These are phyloP conservation scores for Andrena flavipes DNA, from an alignment of 2,888 invertebrate species.

Conservation along the genomic window DNA sequence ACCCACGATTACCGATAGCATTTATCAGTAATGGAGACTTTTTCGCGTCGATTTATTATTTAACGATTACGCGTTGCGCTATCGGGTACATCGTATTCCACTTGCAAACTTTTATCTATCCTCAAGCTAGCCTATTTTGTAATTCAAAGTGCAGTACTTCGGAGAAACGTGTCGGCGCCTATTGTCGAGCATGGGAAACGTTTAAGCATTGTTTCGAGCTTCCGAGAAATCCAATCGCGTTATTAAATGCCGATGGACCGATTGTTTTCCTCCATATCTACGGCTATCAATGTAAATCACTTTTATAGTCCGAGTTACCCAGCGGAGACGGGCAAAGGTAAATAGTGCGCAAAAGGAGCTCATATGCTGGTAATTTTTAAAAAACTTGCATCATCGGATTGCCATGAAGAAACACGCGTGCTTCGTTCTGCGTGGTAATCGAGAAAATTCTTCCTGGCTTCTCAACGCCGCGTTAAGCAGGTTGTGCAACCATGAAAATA, in stretches of 20 bases:
- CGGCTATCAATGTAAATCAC: constrained; percentile 28
- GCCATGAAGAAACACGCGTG: constrained; percentile 13
- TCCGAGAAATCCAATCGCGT: constrained; percentile 3
- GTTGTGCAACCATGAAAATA: constrained; percentile 16
- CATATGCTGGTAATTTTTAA: constrained; percentile 44
- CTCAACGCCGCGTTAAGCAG: background rate
- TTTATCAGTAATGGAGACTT: constrained; percentile 23
- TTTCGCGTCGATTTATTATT: background rate
- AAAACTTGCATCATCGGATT: constrained; percentile 57
- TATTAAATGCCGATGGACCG: constrained; percentile 1
- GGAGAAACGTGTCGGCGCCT: no score
- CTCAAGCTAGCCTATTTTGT: background rate
- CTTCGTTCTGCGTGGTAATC: background rate
- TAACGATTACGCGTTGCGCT: background rate
- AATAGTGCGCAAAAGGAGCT: background rate
- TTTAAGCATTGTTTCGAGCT: background rate
- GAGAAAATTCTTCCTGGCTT: background rate
- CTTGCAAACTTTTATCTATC: background rate
- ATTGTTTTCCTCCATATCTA: background rate
- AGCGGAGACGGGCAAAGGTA: constrained; percentile 9
- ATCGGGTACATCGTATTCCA: background rate
- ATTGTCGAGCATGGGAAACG: background rate
- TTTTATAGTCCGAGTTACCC: constrained; percentile 30
- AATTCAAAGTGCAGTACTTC: background rate
- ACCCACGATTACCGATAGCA: constrained; percentile 13